phyloP scores from a whole-genome alignment of 2,113 vertebrate species.

The Pseudorhombus dupliciocellatus region DNA sequence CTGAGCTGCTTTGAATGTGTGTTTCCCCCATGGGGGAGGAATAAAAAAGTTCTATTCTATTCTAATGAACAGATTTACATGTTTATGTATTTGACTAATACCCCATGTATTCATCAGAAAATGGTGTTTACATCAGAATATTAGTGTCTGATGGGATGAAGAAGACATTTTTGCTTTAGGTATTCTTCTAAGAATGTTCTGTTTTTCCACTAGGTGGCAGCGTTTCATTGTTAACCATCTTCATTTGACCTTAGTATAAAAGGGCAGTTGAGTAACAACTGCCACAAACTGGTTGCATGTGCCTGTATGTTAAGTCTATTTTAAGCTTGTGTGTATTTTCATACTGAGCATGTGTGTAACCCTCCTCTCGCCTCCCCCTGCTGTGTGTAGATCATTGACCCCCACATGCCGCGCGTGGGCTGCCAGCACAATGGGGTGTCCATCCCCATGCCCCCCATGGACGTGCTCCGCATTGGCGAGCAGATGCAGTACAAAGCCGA shows the following conservation, averaged over 20 bases:
- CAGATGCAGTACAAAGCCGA: slow-evolving; percentile 98
- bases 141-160: background rate
- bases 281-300: slow-evolving; percentile 2
- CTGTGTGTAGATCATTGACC: slow-evolving; percentile 90
- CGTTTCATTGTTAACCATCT: slow-evolving; percentile 39
- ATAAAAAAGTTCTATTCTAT: too few species aligned
- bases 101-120: too few species aligned
- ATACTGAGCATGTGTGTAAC: slow-evolving; percentile 17
- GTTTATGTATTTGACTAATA: too few species aligned
- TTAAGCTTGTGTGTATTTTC: background rate
- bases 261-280: slow-evolving; percentile 21
- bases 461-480: slow-evolving; percentile 94
- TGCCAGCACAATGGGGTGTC: slow-evolving; percentile 97
- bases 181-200: background rate
- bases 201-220: slow-evolving; percentile 67
- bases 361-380: background rate
- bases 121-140: too few species aligned
- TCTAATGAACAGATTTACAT: too few species aligned
- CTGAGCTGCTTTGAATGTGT: too few species aligned
- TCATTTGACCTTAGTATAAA: slow-evolving; percentile 38
- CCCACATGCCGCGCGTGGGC: slow-evolving; percentile 95
- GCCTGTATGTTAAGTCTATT: background rate
- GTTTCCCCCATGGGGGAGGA: too few species aligned
- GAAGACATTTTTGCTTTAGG: slow-evolving; percentile 1
- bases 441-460: slow-evolving; percentile 93